Base-by-base conservation (phyloP, 2,797 vertebrate genomes). In the Cossypha niveicapilla region DNA sequence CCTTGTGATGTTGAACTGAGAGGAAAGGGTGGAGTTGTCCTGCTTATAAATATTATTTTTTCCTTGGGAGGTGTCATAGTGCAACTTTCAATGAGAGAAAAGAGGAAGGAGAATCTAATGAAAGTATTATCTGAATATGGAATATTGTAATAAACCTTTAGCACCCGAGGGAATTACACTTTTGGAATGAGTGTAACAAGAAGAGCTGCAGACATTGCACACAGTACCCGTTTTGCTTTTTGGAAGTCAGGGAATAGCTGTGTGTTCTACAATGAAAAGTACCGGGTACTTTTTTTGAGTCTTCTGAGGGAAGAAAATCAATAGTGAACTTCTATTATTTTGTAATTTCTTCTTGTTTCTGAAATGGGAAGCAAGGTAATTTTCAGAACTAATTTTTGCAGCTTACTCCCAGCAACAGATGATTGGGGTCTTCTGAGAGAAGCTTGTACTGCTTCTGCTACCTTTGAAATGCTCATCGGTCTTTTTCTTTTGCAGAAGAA, bases 1-100 rank as follows among this genome's bases (percentile, higher is more conserved):
- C 39, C 68, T 83, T 2, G 0, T 65, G 21, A 12, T 42, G 60
- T 62, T 85, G 63, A 75, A 63, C 48, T 79, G 18, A 71, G 71
- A 70, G 85, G 82, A 63, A 90, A 87, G 92, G 94, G 88, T 88
- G 90, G 90, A 86, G 70, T 27, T 86, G 42, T 61, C 35, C 54
- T 75, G 58, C 27, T 84, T 58, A 22, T n/a, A 78, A 60, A 47
- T 88, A 19, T 68, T 57, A 42, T 75, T 65, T 70, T 73, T 74
- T 71, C 17, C 66, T 35, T 75, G 44, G 27, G 65, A 71, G 39
- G 39, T 95, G 51, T 54, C 71, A 82, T 63, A 92, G 61, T 71
- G 18, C 70, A 45, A 37, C 45, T 82, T 82, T 47, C 34, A 85
- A 82, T 54, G 63, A 67, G 39, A 68, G 22, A 61, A 73, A 54